A percentile compares a stretch with the other conserved stretches of the same genome.
Evolutionary conservation across 2,888 invertebrate species (phyloP).

Genomic region (Cheilosia pagana): DNA sequence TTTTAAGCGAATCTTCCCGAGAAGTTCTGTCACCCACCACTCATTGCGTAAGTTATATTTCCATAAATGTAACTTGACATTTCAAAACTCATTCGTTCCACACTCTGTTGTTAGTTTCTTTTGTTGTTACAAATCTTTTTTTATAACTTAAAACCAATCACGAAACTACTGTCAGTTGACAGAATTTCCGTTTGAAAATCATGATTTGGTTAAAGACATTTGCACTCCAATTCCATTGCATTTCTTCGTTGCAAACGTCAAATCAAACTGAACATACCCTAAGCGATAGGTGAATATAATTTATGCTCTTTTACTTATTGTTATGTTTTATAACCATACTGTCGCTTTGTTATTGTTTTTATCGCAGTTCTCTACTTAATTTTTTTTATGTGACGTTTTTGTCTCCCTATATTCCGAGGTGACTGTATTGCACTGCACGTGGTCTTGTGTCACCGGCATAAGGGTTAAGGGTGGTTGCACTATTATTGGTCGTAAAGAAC

Average conservation of each 20-base stretch:
- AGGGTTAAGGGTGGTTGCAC: slow-evolving; percentile 63
- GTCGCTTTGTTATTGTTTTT: slow-evolving; percentile 27
- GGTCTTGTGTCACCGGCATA: slow-evolving; percentile 44
- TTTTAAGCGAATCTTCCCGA: too few relatives aligned
- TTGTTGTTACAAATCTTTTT: too few relatives aligned
- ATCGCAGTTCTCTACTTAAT: neutral
- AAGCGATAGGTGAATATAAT: slow-evolving; percentile 32
- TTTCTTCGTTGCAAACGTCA: neutral
- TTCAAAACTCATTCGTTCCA: too few relatives aligned
- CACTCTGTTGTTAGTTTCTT: too few relatives aligned
- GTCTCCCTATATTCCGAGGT: slow-evolving; percentile 12
- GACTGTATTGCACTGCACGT: slow-evolving; percentile 23
- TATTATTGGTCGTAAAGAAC: slow-evolving; percentile 31
- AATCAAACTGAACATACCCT: neutral
- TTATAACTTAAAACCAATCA: too few relatives aligned
- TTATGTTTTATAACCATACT: slow-evolving; percentile 19
- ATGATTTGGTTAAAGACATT: too few relatives aligned
- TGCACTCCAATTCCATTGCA: neutral
- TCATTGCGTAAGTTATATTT: too few relatives aligned
- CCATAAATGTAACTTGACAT: too few relatives aligned
- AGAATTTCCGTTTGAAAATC: too few relatives aligned
- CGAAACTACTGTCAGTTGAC: too few relatives aligned
- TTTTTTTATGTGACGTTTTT: slow-evolving; percentile 12
- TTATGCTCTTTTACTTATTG: slow-evolving; percentile 1
- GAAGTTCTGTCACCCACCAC: too few relatives aligned